A percentile compares a stretch with the other conserved stretches of the same genome.
Conservation (phyloP, 1,140 invertebrate species). For the Listronotus oregonensis region DNA sequence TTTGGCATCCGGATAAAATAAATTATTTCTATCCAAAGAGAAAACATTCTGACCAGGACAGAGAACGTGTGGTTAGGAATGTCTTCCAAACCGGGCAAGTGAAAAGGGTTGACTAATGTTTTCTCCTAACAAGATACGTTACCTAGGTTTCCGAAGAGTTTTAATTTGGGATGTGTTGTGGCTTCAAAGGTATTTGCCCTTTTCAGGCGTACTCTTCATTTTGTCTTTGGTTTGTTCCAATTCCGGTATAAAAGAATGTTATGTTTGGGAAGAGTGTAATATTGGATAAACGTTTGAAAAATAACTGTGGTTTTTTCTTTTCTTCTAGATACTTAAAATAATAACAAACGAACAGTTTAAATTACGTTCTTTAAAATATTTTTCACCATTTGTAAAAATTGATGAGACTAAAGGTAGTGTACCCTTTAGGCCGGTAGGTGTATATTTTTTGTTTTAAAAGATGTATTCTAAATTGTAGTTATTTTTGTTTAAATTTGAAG, state of each 20-base stretch:
- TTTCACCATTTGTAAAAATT: too few relatives aligned
- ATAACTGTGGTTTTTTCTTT: too few relatives aligned
- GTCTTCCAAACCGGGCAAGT: constrained; percentile 30
- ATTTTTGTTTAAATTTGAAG: too few relatives aligned
- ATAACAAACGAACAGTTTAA: too few relatives aligned
- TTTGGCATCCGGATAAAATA: constrained; percentile 30
- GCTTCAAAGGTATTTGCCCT: constrained; percentile 26
- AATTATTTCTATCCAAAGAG: constrained; percentile 24
- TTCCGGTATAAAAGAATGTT: constrained; percentile 12
- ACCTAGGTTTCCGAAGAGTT: constrained; percentile 35
- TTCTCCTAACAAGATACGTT: constrained; percentile 34
- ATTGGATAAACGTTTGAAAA: too few relatives aligned
- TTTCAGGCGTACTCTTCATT: constrained; percentile 9
- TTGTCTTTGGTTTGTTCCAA: constrained; percentile 17
- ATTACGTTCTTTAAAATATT: too few relatives aligned
- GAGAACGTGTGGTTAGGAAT: constrained; percentile 33
- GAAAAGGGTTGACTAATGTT: constrained; percentile 42
- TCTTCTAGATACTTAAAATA: too few relatives aligned
- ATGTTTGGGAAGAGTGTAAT: too few relatives aligned
- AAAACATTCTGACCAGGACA: constrained; percentile 24
- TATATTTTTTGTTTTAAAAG: too few relatives aligned
- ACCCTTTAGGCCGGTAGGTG: too few relatives aligned
- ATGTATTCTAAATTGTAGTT: too few relatives aligned
- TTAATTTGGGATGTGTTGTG: constrained; percentile 38
- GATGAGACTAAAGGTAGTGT: too few relatives aligned